Evolutionary conservation across 2,797 vertebrate genomes (phyloP).

Genomic region (Philypnodon macrostomus): DNA sequence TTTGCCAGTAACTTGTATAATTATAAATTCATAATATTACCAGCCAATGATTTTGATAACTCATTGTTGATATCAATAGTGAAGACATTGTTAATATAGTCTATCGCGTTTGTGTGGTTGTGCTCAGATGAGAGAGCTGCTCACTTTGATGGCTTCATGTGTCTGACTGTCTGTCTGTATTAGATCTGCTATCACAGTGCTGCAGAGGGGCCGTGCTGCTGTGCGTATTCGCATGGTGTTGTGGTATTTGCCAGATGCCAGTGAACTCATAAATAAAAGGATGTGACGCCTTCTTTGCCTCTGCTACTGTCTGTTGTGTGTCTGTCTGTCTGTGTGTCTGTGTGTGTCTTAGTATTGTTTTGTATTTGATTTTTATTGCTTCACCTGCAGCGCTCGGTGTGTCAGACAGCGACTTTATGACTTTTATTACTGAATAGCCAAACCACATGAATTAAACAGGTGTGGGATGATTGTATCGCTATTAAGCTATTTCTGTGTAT

Average conservation of each 20-base stretch:
- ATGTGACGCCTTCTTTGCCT: constrained; percentile 33
- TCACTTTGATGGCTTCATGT: constrained; percentile 31
- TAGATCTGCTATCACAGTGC: constrained; percentile 30
- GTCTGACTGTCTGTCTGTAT: constrained; percentile 25
- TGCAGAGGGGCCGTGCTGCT: constrained; percentile 20
- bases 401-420: constrained; percentile 8
- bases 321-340: neutral
- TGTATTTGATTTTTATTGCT: constrained; percentile 4
- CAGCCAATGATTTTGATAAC: no score
- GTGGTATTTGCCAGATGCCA: constrained; percentile 73
- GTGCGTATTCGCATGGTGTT: constrained; percentile 61
- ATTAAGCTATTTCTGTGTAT: neutral
- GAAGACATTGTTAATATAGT: no score
- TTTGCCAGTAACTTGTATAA: no score
- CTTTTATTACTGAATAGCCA: neutral
- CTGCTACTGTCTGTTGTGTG: constrained; percentile 30
- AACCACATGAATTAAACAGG: constrained; percentile 7
- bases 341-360: neutral
- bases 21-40: no score
- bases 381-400: constrained; percentile 9
- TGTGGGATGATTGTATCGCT: constrained; percentile 1
- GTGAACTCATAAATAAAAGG: constrained; percentile 64
- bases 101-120: no score
- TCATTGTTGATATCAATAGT: neutral
- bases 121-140: constrained; percentile 16